Conservation (phyloP, 2,113 vertebrate genomes). For the Mohoua ochrocephala region DNA sequence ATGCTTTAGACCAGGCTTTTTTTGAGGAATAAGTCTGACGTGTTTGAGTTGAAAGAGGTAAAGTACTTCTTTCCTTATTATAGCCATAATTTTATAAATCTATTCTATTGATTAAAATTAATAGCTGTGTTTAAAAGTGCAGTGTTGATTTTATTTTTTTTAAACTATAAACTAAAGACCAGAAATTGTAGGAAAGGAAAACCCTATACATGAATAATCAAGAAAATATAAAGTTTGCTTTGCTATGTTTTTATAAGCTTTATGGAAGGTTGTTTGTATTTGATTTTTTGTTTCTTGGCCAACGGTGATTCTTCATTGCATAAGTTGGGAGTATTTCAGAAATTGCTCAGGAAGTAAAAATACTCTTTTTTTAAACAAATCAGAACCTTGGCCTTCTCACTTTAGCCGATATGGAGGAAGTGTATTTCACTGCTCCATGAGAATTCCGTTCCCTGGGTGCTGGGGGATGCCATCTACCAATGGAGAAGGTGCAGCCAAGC, state of each 20-base stretch:
- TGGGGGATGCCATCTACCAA: neutral
- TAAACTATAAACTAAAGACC: neutral
- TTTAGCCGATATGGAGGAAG: neutral
- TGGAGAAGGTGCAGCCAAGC: neutral
- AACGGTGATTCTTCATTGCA: neutral
- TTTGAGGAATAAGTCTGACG: neutral
- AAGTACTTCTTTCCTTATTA: neutral
- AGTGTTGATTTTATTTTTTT: neutral
- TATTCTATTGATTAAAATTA: neutral
- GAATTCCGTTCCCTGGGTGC: neutral
- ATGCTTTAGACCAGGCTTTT: neutral
- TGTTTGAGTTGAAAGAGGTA: neutral
- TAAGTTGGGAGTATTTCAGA: neutral
- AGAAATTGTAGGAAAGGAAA: neutral
- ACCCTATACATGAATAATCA: neutral
- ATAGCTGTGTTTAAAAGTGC: neutral
- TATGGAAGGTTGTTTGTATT: neutral
- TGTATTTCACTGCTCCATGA: neutral
- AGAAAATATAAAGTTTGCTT: neutral
- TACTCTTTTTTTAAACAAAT: neutral
- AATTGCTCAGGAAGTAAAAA: neutral
- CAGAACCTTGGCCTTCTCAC: neutral
- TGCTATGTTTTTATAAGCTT: neutral
- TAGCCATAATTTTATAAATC: neutral
- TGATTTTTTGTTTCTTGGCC: neutral